A percentile compares a stretch with the other conserved stretches of the same genome.
These are phyloP conservation scores for Macroramphosus scolopax DNA, from an alignment of 2,797 vertebrate genomes.

Conservation along the genomic window DNA sequence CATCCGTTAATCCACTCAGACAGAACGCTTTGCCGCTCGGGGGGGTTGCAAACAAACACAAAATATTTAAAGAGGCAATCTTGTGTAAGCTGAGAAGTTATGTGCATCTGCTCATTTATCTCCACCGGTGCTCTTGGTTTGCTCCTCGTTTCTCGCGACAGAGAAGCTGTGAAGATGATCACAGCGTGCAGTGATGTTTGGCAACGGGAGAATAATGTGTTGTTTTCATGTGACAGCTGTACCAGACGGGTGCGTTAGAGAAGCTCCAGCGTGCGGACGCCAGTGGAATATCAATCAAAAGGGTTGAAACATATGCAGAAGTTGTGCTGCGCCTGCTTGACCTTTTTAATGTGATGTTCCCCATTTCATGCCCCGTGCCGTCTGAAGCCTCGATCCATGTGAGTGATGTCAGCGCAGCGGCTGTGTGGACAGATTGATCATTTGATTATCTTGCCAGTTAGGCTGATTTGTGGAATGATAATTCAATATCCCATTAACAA, in stretches of 20 bases:
- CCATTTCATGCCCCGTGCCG: conserved; percentile 21
- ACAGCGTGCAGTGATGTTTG: too few species aligned
- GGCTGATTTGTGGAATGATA: too few species aligned
- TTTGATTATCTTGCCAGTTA: conserved; percentile 24
- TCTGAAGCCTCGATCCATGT: conserved; percentile 21
- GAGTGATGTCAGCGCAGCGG: conserved; percentile 11
- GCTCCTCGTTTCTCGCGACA: too few species aligned
- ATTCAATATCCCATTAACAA: conserved; percentile 11
- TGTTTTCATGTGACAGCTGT: neutral
- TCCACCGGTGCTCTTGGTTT: too few species aligned
- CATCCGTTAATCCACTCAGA: too few species aligned
- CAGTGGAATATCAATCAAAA: conserved; percentile 14
- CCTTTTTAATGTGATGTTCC: conserved; percentile 52
- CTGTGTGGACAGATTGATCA: conserved; percentile 20
- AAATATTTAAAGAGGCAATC: conserved; percentile 52
- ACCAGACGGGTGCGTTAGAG: neutral
- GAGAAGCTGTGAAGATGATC: too few species aligned
- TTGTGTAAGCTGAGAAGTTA: conserved; percentile 31
- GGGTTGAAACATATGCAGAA: conserved; percentile 29
- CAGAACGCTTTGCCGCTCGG: conserved; percentile 28
- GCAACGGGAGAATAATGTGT: too few species aligned
- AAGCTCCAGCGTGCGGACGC: conserved; percentile 8
- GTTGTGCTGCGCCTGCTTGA: conserved; percentile 18
- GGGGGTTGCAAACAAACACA: conserved; percentile 50
- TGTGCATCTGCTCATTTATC: conserved; percentile 11